Conservation (phyloP, 2,797 vertebrate species). For the Lophotriccus pileatus region DNA sequence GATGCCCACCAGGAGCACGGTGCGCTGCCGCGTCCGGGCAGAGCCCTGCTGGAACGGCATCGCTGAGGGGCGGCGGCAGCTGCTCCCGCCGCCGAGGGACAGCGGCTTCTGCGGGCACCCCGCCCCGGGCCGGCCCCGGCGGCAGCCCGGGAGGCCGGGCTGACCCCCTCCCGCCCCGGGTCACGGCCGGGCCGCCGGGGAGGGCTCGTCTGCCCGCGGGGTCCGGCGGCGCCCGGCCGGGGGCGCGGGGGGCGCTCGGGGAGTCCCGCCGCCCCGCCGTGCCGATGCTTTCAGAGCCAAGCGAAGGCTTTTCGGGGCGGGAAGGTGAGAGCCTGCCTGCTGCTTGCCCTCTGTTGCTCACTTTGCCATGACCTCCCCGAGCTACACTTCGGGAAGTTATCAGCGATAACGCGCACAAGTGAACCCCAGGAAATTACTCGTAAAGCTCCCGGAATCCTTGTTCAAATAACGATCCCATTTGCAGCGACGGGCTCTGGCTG, state of each 20-base stretch:
- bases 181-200: neutral
- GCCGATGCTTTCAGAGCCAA: accelerated
- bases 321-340: neutral
- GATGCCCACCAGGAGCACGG: neutral
- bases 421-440: accelerated
- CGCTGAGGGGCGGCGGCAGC: neutral
- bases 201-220: neutral
- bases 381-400: neutral
- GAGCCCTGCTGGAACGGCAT: conserved; percentile 23
- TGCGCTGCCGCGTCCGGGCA: neutral
- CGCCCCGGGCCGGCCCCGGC: neutral
- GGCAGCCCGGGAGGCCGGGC: neutral
- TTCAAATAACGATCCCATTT: neutral
- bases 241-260: neutral
- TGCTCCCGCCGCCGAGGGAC: neutral
- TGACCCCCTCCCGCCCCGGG: neutral
- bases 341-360: neutral
- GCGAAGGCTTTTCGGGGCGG: accelerated
- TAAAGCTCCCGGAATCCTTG: neutral
- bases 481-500: neutral
- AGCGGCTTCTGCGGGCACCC: neutral
- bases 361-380: neutral
- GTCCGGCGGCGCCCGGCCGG: neutral
- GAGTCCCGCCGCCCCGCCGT: too few relatives aligned
- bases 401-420: accelerated